Evolutionary conservation across 1,140 invertebrate genomes (phyloP), one percentile per base, ranked within the genome.

Genomic region (Bombus sibiricus): DNA sequence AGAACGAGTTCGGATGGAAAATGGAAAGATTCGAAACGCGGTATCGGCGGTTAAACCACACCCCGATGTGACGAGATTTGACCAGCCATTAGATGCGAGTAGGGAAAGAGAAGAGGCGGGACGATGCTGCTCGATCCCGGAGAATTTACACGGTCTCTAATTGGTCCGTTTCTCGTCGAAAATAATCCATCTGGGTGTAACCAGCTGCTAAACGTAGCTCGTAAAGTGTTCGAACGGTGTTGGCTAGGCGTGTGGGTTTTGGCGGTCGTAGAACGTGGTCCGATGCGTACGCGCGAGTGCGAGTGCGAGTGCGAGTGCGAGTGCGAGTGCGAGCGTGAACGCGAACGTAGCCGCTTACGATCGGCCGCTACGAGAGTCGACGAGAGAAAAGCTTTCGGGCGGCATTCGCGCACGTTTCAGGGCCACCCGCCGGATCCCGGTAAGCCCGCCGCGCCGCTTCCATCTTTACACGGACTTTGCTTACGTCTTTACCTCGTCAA

Each of bases 111-210:
- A 66, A 83, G 89, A 91, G 93, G 93, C 93, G 94, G 93, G 90
- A 85, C 92, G 75, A 76, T 86, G 53, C 43, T 39, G 73, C 15
- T 18, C 64, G 86, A 75, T 91, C 85, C 85, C 85, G 92, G 92
- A 91, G 71, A 83, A 91, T 93, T 92, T 91, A 86, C 62, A 64
- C 59, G 77, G 75, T 75, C 66, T 85, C 82, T 91, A 90, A 94
- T 95, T 95, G 94, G 94, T 88, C 85, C 89, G 77, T 75, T 47
- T 59, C 87, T 86, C 86, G 92, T 90, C 89, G 93, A 94, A 95
- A 95, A 95, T 95, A 94, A 93, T 94, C 90, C 86, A 78, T 85
- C 88, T 91, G 92, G 92, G 92, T 93, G 93, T 93, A 91, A 92
- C 92, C 93, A 77, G 34, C 32, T 89, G 88, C 88, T 83, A 88